Conservation (phyloP, 2,113 vertebrate species). For the Dolichotis patagonum region DNA sequence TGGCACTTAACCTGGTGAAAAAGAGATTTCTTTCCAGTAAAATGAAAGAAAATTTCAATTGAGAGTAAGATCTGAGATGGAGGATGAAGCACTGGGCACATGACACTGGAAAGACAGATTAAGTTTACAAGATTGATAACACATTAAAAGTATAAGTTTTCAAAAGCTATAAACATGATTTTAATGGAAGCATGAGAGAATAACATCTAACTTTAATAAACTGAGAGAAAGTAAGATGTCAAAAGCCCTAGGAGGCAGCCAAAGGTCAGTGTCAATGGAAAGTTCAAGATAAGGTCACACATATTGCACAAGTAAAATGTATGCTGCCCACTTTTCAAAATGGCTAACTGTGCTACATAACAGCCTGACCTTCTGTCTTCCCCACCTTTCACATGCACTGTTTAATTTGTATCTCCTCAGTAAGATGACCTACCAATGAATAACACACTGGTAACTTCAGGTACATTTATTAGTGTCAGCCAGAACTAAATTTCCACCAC, state of each 20-base stretch:
- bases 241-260: not conserved
- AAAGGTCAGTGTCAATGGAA: not conserved
- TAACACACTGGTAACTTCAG: not conserved
- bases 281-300: not conserved
- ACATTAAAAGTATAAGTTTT: not conserved
- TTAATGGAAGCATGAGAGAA: not conserved
- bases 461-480: constrained; percentile 56
- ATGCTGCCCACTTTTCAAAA: not conserved
- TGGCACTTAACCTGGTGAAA: not conserved
- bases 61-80: not conserved
- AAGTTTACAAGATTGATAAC: not conserved
- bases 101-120: not conserved
- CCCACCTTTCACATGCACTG: not conserved
- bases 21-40: not conserved
- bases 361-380: too few species aligned
- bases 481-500: not conserved
- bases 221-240: not conserved
- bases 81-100: not conserved
- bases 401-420: not conserved
- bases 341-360: not conserved
- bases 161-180: not conserved
- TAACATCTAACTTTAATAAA: not conserved
- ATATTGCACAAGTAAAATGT: not conserved
- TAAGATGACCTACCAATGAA: not conserved
- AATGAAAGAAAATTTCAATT: not conserved